A percentile compares a stretch with the other conserved stretches of the same genome.
phyloP scores from a whole-genome alignment of 2,113 vertebrate species.

The Pteropus alecto region DNA sequence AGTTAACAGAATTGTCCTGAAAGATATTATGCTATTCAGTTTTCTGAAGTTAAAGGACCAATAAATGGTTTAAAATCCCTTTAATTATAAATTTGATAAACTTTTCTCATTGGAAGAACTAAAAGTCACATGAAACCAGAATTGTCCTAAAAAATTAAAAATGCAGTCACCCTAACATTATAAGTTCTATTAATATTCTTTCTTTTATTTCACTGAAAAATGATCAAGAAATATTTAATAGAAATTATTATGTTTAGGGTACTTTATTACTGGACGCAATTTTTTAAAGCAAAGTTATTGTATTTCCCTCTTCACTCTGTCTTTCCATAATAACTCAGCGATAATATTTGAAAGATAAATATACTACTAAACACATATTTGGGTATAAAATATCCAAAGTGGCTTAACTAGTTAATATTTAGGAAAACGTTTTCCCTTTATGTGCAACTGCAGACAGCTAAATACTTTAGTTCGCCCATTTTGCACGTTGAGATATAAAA shows the following conservation, averaged over 20 bases:
- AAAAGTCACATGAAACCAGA: neutral
- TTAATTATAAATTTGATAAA: neutral
- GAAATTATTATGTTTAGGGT: neutral
- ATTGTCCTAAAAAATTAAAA: neutral
- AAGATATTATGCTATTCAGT: neutral
- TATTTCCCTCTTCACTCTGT: neutral
- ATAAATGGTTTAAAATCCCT: neutral
- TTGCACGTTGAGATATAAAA: neutral
- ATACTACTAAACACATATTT: neutral
- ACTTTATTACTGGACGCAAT: neutral
- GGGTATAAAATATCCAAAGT: neutral
- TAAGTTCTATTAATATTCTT: neutral
- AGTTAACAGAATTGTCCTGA: neutral
- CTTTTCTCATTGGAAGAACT: neutral
- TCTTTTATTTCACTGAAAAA: neutral
- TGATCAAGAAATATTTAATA: neutral
- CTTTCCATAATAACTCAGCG: neutral
- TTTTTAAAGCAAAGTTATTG: neutral
- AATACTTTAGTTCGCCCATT: neutral
- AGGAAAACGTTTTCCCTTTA: neutral
- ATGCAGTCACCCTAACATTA: neutral
- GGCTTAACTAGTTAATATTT: neutral
- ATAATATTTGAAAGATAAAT: neutral
- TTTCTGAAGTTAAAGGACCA: neutral
- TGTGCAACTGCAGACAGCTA: neutral